These are phyloP conservation scores for Heteronetta atricapilla DNA, from an alignment of 2,113 vertebrate species.

Conservation along the genomic window DNA sequence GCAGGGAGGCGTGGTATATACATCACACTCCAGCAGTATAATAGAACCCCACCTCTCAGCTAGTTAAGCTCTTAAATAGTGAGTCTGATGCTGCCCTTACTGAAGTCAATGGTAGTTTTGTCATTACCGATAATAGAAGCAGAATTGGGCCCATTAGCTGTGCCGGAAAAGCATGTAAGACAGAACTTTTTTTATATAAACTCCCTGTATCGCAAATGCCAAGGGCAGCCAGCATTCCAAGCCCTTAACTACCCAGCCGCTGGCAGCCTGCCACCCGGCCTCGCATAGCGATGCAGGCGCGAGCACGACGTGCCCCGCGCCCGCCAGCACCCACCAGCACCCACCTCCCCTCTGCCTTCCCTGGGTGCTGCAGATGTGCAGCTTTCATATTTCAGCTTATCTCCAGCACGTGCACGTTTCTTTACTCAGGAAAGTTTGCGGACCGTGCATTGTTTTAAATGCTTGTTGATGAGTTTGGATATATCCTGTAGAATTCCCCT, in stretches of 20 bases:
- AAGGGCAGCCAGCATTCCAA: neutral
- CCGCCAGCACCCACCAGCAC: neutral
- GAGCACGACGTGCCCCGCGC: neutral
- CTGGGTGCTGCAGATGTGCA: accelerated
- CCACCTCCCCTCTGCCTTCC: neutral
- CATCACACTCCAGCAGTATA: neutral
- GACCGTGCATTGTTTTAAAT: accelerated
- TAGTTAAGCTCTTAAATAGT: neutral
- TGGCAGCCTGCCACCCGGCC: neutral
- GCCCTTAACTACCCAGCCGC: neutral
- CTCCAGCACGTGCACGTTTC: accelerated
- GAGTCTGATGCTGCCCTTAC: neutral
- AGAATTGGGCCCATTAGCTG: neutral
- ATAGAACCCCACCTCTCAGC: neutral
- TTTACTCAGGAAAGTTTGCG: accelerated
- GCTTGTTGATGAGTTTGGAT: neutral
- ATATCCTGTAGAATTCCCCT: neutral
- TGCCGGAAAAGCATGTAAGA: neutral
- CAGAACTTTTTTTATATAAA: neutral
- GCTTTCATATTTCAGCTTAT: neutral
- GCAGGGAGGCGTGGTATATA: neutral
- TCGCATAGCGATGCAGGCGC: neutral
- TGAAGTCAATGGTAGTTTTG: neutral
- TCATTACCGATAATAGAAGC: neutral
- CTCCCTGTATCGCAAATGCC: neutral